Evolutionary conservation across 1,140 invertebrate species (phyloP), one percentile per base, ranked within the genome.

Genomic region (Drosophila rufa): DNA sequence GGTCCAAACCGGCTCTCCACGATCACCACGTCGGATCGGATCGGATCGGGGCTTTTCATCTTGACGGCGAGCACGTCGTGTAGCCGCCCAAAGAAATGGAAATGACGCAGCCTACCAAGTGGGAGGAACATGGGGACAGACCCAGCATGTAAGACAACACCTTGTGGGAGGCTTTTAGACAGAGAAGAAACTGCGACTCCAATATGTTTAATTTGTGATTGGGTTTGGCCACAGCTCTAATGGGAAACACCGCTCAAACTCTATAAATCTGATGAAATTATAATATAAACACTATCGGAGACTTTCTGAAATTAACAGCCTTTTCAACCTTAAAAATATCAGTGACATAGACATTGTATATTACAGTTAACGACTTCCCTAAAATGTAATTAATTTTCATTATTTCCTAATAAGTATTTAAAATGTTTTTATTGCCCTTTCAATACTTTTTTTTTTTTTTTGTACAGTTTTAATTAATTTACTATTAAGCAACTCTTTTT

Each of bases 21-120:
- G 27, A 48, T 27, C 42, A n/a, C 15, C 59, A 61, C 19, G 14
- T 59, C 19, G 36, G 36, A 46, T 45, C 48, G 47, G 6, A 3
- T 61, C 15, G 22, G 12, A 38, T 50, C 40, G 70, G 73, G 75
- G 57, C 75, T 78, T 78, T 78, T 77, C 75, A 77, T 78, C 70
- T 76, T 42, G 68, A 42, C 71, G 48, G 42, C 68, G 46, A 22
- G 42, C 67, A 30, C 3, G 27, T 75, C 73, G 75, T 77, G 55
- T 60, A 30, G 45, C 25, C 40, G 56, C 62, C 55, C 75, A 56
- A 78, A 78, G 74, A 78, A 61, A 78, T 78, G 56, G 40, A 69
- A 77, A 78, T 77, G 64, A 78, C 75, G 57, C 75, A 77, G 56
- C 56, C 43, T 25, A 22, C 15, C 74, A 47, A 59, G 69, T 71